Evolutionary conservation across 2,888 invertebrate genomes (phyloP).

Genomic region (Meandrusa payeni): DNA sequence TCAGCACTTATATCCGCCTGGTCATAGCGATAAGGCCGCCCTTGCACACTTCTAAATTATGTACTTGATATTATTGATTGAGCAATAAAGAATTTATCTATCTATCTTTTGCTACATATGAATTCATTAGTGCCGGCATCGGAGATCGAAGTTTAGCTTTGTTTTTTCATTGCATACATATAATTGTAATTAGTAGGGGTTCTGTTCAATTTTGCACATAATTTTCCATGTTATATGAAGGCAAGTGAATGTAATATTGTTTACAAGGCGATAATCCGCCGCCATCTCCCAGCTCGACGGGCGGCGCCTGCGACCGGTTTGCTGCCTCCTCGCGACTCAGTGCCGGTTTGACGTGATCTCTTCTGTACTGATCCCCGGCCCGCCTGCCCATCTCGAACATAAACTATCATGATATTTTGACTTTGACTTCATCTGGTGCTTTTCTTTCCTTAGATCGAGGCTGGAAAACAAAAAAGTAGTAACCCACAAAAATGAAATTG

Average conservation of each 20-base stretch:
- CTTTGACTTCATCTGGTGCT: constrained; percentile 16
- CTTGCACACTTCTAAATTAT: too few relatives aligned
- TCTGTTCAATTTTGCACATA: constrained; percentile 14
- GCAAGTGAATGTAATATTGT: constrained; percentile 66
- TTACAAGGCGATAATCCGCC: constrained; percentile 72
- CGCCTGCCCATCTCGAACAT: constrained; percentile 67
- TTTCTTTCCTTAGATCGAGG: background rate
- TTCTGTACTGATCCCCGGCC: constrained; percentile 60
- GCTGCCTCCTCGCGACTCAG: constrained; percentile 60
- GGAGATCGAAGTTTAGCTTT: too few relatives aligned
- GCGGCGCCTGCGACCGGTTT: constrained; percentile 78
- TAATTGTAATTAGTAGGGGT: too few relatives aligned
- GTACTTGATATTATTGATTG: too few relatives aligned
- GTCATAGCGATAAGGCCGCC: too few relatives aligned
- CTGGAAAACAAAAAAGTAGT: too few relatives aligned
- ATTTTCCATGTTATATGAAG: constrained; percentile 24
- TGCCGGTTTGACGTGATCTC: constrained; percentile 77
- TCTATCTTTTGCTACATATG: too few relatives aligned
- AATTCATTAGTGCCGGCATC: too few relatives aligned
- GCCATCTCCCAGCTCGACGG: constrained; percentile 52
- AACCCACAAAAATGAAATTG: too few relatives aligned
- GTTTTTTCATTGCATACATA: too few relatives aligned
- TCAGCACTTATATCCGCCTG: too few relatives aligned
- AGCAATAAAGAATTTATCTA: too few relatives aligned
- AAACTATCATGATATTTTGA: constrained; percentile 41